phyloP scores from a whole-genome alignment of 2,888 invertebrate species.

The Lordiphosa andalusiaca region DNA sequence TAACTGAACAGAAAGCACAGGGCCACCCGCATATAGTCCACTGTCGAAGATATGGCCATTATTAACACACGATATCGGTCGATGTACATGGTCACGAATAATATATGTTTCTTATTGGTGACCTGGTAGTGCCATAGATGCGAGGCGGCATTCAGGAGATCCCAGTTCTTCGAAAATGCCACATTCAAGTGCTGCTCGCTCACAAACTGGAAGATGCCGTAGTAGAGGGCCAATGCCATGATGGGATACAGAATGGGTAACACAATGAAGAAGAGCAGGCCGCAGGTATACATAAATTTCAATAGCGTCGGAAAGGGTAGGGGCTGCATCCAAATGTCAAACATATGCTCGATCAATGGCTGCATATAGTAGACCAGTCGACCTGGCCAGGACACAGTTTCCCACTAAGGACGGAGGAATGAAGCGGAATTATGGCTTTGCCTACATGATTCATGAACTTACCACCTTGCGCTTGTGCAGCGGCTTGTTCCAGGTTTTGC shows the following conservation, averaged over 20 bases:
- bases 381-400: slow-evolving; percentile 44
- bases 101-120: slow-evolving; percentile 49
- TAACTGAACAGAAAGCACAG: slow-evolving; percentile 49
- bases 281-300: slow-evolving; percentile 56
- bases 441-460: slow-evolving; percentile 16
- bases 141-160: slow-evolving; percentile 47
- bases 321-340: slow-evolving; percentile 70
- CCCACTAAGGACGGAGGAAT: slow-evolving; percentile 58
- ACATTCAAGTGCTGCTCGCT: slow-evolving; percentile 50
- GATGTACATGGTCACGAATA: slow-evolving; percentile 61
- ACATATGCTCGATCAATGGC: slow-evolving; percentile 61
- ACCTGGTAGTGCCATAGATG: slow-evolving; percentile 50
- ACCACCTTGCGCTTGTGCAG: slow-evolving; percentile 74
- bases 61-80: slow-evolving; percentile 64
- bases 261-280: slow-evolving; percentile 52
- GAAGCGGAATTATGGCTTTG: neutral
- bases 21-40: slow-evolving; percentile 75
- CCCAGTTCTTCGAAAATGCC: slow-evolving; percentile 30
- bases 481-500: slow-evolving; percentile 71
- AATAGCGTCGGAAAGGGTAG: slow-evolving; percentile 75
- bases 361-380: slow-evolving; percentile 68
- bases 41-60: slow-evolving; percentile 61
- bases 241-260: slow-evolving; percentile 56
- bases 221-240: slow-evolving; percentile 50
- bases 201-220: slow-evolving; percentile 57